phyloP scores from a whole-genome alignment of 1,140 invertebrate genomes.

The Fopius arisanus region DNA sequence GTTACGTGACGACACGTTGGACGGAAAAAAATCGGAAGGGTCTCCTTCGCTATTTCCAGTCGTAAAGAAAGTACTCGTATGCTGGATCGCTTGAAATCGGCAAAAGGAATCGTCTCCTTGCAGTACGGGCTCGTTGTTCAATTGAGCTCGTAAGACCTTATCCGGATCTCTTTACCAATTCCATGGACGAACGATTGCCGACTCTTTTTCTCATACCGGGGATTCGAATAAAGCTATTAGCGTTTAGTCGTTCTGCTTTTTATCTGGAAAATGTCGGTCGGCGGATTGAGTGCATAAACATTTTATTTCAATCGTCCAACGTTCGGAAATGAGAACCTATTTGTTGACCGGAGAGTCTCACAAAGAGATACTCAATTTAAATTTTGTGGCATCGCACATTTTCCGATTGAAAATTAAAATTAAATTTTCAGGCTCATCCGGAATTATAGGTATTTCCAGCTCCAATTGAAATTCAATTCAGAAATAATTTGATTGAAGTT shows the following conservation, averaged over 20 bases:
- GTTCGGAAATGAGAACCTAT: no score
- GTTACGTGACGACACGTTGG: slow-evolving; percentile 11
- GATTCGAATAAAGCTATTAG: slow-evolving; percentile 2
- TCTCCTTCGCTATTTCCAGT: neutral
- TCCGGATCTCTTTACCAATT: slow-evolving; percentile 7
- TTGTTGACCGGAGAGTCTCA: no score
- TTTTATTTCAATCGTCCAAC: no score
- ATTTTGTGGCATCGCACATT: no score
- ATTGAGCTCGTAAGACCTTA: slow-evolving; percentile 13
- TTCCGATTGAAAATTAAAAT: no score
- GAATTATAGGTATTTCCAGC: no score
- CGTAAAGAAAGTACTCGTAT: slow-evolving; percentile 4
- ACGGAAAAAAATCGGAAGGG: slow-evolving; percentile 7
- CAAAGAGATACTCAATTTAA: no score
- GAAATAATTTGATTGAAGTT: no score
- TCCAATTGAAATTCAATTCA: no score
- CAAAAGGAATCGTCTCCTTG: neutral
- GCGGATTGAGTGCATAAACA: no score
- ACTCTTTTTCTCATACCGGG: neutral
- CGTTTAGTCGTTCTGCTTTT: neutral
- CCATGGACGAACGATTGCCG: neutral
- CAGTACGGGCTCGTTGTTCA: slow-evolving; percentile 2
- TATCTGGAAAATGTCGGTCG: neutral
- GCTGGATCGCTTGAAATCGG: slow-evolving; percentile 8
- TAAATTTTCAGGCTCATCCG: no score